Evolutionary conservation across 2,888 invertebrate genomes (phyloP).

Genomic region (Thelaira solivaga): DNA sequence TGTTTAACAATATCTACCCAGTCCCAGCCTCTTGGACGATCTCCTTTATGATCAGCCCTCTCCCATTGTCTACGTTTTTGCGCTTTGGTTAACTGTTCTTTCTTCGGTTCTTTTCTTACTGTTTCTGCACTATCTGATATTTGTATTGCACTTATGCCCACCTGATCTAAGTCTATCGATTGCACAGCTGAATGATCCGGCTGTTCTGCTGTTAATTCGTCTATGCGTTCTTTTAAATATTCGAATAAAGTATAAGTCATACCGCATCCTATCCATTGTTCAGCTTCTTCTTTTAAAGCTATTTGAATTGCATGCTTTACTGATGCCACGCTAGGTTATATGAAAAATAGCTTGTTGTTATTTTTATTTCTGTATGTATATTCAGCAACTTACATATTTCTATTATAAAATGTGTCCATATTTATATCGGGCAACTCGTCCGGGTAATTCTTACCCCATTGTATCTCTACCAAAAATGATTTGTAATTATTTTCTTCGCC

Average conservation of each 20-base stretch:
- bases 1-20: constrained; percentile 99
- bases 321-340: constrained; percentile 79
- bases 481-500: constrained; percentile 86
- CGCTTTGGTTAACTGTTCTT: constrained; percentile 92
- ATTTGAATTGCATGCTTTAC: constrained; percentile 85
- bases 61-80: constrained; percentile 95
- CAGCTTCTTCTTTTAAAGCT: constrained; percentile 83
- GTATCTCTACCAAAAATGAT: constrained; percentile 91
- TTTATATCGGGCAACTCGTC: constrained; percentile 87
- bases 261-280: constrained; percentile 90
- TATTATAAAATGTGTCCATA: constrained; percentile 95
- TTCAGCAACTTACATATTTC: constrained; percentile 85
- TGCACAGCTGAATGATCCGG: constrained; percentile 78
- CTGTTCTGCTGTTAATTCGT: constrained; percentile 84
- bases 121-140: constrained; percentile 74
- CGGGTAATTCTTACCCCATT: constrained; percentile 92
- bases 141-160: constrained; percentile 70
- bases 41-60: constrained; percentile 88
- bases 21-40: constrained; percentile 92
- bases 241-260: constrained; percentile 97
- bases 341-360: not conserved
- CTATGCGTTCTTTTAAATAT: constrained; percentile 88
- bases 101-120: constrained; percentile 82
- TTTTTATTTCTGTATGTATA: not conserved
- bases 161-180: constrained; percentile 67